Conservation (phyloP, 2,888 invertebrate genomes). For the Endomychus coccineus region DNA sequence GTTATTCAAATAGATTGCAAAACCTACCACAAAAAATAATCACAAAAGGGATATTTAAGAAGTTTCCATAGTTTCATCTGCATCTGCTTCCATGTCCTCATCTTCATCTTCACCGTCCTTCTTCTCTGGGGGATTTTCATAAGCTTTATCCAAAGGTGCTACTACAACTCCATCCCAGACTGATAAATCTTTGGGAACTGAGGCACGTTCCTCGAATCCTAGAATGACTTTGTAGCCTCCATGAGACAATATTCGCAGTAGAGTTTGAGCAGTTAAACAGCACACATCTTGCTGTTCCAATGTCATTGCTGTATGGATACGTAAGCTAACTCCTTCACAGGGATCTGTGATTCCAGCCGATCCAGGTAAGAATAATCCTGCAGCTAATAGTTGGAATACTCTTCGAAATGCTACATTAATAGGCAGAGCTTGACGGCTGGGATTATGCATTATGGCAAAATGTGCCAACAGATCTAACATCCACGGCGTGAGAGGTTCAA, state of each 20-base stretch:
- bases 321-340: slow-evolving; percentile 81
- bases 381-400: slow-evolving; percentile 83
- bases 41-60: slow-evolving; percentile 35
- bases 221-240: slow-evolving; percentile 91
- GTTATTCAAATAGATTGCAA: too few species aligned
- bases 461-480: slow-evolving; percentile 93
- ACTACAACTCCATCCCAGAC: slow-evolving; percentile 97
- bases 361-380: slow-evolving; percentile 92
- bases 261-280: slow-evolving; percentile 88
- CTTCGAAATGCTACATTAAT: slow-evolving; percentile 88
- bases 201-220: slow-evolving; percentile 54
- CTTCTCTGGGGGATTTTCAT: slow-evolving; percentile 72
- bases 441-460: slow-evolving; percentile 94
- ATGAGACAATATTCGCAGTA: slow-evolving; percentile 83
- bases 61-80: slow-evolving; percentile 51
- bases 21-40: too few species aligned
- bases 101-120: slow-evolving; percentile 66
- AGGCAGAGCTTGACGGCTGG: slow-evolving; percentile 83
- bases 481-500: slow-evolving; percentile 91
- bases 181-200: slow-evolving; percentile 73
- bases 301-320: slow-evolving; percentile 85
- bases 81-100: slow-evolving; percentile 58
- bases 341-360: slow-evolving; percentile 90
- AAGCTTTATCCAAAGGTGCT: slow-evolving; percentile 89
- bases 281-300: slow-evolving; percentile 89